Conservation (phyloP, 1,140 invertebrate genomes). For the Calliphora vicina region DNA sequence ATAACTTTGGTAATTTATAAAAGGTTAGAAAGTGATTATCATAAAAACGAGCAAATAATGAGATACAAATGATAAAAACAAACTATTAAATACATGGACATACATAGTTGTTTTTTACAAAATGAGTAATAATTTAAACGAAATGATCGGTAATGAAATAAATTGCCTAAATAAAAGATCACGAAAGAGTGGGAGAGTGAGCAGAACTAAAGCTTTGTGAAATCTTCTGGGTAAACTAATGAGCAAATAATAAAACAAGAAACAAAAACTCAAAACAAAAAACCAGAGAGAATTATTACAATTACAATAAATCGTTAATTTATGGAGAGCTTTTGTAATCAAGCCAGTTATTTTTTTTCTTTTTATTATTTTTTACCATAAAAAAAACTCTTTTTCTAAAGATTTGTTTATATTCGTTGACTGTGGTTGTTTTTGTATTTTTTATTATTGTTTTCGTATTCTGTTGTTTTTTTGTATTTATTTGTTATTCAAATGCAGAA, state of each 20-base stretch:
- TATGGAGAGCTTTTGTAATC: conserved; percentile 16
- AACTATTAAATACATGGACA: too few species aligned
- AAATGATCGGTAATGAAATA: too few species aligned
- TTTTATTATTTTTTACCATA: conserved; percentile 16
- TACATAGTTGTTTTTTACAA: too few species aligned
- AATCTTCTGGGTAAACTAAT: not conserved
- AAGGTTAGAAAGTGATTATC: too few species aligned
- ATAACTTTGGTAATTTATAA: too few species aligned
- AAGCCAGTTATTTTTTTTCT: not conserved
- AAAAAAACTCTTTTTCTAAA: not conserved
- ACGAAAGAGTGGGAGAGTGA: too few species aligned
- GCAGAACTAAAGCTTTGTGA: too few species aligned
- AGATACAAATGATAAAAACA: too few species aligned
- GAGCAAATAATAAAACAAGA: not conserved
- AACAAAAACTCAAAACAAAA: not conserved
- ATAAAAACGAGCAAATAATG: too few species aligned
- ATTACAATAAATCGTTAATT: conserved; percentile 31
- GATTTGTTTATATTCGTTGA: not conserved
- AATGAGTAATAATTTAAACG: too few species aligned
- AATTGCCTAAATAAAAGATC: too few species aligned
- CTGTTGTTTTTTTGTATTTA: not conserved
- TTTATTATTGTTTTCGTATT: not conserved
- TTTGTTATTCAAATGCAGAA: conserved; percentile 28
- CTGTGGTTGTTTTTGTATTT: not conserved
- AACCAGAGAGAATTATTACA: not conserved